Conservation (phyloP, 2,113 vertebrate genomes). For the Pipa parva region DNA sequence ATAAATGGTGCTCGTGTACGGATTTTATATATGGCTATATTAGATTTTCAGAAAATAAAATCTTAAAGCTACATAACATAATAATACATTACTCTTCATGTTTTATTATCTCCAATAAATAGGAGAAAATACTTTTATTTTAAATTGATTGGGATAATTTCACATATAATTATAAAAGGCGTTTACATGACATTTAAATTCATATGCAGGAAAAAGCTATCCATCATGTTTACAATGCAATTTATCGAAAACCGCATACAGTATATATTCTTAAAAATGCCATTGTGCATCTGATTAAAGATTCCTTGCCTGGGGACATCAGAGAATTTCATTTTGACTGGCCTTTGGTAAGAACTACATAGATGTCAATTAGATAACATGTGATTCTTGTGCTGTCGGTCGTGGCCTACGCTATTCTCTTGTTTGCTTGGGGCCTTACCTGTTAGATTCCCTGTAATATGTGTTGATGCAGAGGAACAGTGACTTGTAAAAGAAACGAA, state of each 20-base stretch:
- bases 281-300: conserved; percentile 87
- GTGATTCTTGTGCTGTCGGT: conserved; percentile 54
- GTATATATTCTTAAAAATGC: conserved; percentile 77
- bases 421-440: conserved; percentile 68
- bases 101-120: conserved; percentile 23
- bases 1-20: too few relatives aligned
- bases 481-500: conserved; percentile 68
- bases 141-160: conserved; percentile 40
- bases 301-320: conserved; percentile 71
- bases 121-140: conserved; percentile 53
- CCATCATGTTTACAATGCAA: conserved; percentile 97
- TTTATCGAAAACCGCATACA: conserved; percentile 62
- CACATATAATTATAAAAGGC: conserved; percentile 49
- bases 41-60: too few relatives aligned
- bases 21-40: too few relatives aligned
- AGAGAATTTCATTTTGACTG: conserved; percentile 60
- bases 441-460: conserved; percentile 67
- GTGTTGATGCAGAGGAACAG: conserved; percentile 62
- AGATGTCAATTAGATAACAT: conserved; percentile 64
- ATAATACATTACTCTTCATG: too few relatives aligned
- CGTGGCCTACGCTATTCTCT: conserved; percentile 34
- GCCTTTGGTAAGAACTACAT: conserved; percentile 57
- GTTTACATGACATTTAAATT: conserved; percentile 64
- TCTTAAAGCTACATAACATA: too few relatives aligned
- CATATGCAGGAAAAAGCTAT: conserved; percentile 81